Percentiles rank a stretch among this genome's conserved stretches.
Evolutionary conservation across 2,797 vertebrate species (phyloP).

Genomic region (Taeniopygia guttata): DNA sequence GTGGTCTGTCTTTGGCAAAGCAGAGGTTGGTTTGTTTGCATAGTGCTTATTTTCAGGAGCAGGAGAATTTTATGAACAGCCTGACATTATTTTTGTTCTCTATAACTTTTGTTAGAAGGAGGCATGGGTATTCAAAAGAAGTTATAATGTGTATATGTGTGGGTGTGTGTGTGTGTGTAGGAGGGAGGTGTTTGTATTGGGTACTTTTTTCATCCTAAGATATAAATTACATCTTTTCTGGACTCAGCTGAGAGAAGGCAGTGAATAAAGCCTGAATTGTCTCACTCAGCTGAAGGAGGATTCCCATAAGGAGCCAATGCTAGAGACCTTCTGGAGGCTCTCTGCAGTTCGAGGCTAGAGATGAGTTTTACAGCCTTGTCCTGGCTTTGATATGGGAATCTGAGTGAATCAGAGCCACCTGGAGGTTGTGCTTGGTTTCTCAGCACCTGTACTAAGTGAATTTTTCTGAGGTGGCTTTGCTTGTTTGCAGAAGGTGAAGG

Average conservation of each 20-base stretch:
- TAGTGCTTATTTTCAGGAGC: conserved; percentile 41
- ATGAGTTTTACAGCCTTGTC: neutral
- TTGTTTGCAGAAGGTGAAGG: neutral
- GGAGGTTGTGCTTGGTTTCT: neutral
- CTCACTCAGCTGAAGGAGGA: neutral
- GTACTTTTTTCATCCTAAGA: neutral
- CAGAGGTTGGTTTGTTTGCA: conserved; percentile 45
- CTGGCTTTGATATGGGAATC: neutral
- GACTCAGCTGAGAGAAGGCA: neutral
- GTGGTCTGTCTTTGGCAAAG: neutral
- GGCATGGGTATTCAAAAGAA: neutral
- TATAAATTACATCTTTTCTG: conserved; percentile 12
- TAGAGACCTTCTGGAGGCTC: neutral
- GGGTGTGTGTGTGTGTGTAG: neutral
- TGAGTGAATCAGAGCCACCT: neutral
- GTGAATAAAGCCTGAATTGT: neutral
- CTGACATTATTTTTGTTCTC: conserved; percentile 27
- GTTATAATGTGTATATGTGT: too few species aligned
- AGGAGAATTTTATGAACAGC: conserved; percentile 16
- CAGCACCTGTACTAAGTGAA: fast-evolving
- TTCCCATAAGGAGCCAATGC: neutral
- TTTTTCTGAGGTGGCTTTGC: neutral
- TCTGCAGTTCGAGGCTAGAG: neutral
- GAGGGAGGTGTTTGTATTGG: neutral
- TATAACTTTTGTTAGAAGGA: conserved; percentile 39